Conservation (phyloP, 1,140 invertebrate species). For the Ptiloglossa arizonensis region DNA sequence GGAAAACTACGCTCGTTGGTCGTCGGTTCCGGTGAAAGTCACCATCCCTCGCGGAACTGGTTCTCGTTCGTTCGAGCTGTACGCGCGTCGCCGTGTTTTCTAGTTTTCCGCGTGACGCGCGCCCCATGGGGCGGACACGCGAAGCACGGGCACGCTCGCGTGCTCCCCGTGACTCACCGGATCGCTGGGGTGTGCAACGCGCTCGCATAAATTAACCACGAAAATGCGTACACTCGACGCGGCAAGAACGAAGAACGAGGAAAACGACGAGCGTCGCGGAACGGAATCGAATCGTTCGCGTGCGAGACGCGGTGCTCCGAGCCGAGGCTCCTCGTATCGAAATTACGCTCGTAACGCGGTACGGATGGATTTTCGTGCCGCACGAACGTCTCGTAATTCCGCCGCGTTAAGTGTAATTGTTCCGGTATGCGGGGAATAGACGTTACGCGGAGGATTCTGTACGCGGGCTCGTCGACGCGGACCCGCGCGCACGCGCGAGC, state of each 20-base stretch:
- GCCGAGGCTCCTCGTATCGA: slow-evolving; percentile 8
- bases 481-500: no score
- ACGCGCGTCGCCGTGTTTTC: slow-evolving; percentile 4
- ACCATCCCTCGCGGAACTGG: neutral
- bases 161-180: slow-evolving; percentile 59
- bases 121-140: slow-evolving; percentile 38
- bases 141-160: slow-evolving; percentile 61
- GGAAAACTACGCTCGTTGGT: no score
- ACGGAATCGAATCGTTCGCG: slow-evolving; percentile 34
- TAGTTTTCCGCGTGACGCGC: slow-evolving; percentile 43
- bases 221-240: slow-evolving; percentile 21
- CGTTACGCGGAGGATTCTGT: slow-evolving; percentile 21
- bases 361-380: slow-evolving; percentile 50
- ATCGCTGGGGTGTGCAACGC: slow-evolving; percentile 32
- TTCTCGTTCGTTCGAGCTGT: slow-evolving; percentile 3
- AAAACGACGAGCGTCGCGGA: neutral
- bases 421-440: slow-evolving; percentile 15
- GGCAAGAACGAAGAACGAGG: neutral
- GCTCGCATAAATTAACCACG: slow-evolving; percentile 43
- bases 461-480: neutral
- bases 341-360: slow-evolving; percentile 50
- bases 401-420: slow-evolving; percentile 53
- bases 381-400: slow-evolving; percentile 47
- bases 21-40: no score
- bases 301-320: neutral